These are phyloP conservation scores for Gallinago media DNA, from an alignment of 2,113 vertebrate genomes.

Conservation along the genomic window DNA sequence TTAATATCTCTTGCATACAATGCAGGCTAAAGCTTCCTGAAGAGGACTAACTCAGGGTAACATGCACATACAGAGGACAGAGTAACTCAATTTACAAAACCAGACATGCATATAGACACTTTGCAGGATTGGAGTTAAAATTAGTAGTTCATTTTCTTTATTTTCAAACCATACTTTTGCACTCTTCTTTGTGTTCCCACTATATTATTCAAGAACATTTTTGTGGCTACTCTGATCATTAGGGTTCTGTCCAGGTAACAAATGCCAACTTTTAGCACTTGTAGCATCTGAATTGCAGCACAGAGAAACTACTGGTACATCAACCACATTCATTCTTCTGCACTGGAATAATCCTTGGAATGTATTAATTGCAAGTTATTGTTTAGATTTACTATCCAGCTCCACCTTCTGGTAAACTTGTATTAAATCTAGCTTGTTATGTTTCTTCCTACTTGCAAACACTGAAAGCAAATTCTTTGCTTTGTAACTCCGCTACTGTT, in stretches of 20 bases:
- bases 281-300: not conserved
- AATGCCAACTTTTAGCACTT: not conserved
- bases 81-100: not conserved
- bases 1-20: not conserved
- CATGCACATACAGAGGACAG: not conserved
- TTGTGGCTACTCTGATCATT: not conserved
- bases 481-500: not conserved
- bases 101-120: not conserved
- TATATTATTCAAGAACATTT: not conserved
- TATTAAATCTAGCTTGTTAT: not conserved
- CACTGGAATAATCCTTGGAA: not conserved
- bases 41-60: not conserved
- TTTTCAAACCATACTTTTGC: not conserved
- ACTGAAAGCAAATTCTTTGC: not conserved
- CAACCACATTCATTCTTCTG: not conserved
- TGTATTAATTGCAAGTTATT: constrained; percentile 5
- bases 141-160: not conserved
- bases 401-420: constrained; percentile 68
- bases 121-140: not conserved
- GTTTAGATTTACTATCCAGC: constrained; percentile 60
- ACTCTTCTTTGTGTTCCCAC: not conserved
- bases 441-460: not conserved
- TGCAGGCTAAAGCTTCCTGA: not conserved
- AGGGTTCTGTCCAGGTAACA: not conserved
- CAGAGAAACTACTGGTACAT: not conserved